These are phyloP conservation scores for Ferdinandea cuprea DNA, from an alignment of 2,888 invertebrate species.

Conservation along the genomic window DNA sequence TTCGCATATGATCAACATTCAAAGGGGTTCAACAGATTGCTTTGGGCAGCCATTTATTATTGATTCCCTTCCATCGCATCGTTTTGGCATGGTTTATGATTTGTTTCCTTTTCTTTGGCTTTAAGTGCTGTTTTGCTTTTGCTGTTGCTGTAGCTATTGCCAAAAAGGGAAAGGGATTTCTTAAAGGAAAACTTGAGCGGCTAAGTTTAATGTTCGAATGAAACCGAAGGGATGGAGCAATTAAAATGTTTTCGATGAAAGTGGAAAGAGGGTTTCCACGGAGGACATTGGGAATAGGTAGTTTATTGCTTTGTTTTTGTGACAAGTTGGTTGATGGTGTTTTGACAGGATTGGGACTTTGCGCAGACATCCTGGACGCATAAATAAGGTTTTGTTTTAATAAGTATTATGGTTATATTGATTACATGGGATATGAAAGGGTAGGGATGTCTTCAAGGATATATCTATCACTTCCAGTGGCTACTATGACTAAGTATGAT, in stretches of 20 bases:
- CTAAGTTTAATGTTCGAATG: background rate
- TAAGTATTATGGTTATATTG: no score
- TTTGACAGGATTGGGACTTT: background rate
- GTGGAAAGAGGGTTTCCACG: background rate
- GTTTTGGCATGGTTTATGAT: slow-evolving; percentile 25
- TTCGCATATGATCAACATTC: slow-evolving; percentile 53
- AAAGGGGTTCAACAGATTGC: slow-evolving; percentile 57
- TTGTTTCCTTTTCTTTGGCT: slow-evolving; percentile 1
- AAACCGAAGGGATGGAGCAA: background rate
- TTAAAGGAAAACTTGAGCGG: slow-evolving; percentile 13
- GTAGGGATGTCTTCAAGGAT: no score
- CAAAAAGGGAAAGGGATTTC: background rate
- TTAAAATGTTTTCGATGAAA: slow-evolving; percentile 14
- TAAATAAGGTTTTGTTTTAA: no score
- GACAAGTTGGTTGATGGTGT: background rate
- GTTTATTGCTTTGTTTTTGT: slow-evolving; percentile 9
- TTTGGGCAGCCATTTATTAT: slow-evolving; percentile 42
- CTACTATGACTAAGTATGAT: no score
- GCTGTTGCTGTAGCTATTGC: background rate
- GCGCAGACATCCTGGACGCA: no score
- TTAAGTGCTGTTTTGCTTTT: background rate
- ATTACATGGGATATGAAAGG: no score
- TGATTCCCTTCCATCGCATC: slow-evolving; percentile 42
- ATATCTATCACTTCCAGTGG: no score
- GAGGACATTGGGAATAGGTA: background rate